Conservation (phyloP, 2,888 invertebrate genomes). For the Blomia tropicalis region DNA sequence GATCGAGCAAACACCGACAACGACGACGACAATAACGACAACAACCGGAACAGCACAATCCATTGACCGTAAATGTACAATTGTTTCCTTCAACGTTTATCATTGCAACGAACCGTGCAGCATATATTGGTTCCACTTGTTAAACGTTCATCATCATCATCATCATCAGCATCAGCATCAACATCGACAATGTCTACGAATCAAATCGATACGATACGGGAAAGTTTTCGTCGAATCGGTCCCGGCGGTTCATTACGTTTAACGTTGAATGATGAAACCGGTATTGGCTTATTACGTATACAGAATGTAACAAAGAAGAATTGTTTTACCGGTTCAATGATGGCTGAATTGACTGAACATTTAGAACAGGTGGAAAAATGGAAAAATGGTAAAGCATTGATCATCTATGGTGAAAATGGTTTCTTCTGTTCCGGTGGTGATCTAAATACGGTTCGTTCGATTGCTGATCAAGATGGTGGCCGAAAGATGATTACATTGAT, state of each 20-base stretch:
- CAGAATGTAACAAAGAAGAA: slow-evolving; percentile 39
- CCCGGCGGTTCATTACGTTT: slow-evolving; percentile 30
- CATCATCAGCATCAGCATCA: too few species aligned
- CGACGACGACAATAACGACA: too few species aligned
- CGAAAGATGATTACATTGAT: slow-evolving; percentile 38
- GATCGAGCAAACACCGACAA: too few species aligned
- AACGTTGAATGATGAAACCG: slow-evolving; percentile 35
- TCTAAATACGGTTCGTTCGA: slow-evolving; percentile 32
- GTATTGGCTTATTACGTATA: slow-evolving; percentile 39
- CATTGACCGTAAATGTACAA: too few species aligned
- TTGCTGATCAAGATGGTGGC: slow-evolving; percentile 35
- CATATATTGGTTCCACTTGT: too few species aligned
- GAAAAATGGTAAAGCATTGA: slow-evolving; percentile 31
- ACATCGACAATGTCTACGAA: not conserved
- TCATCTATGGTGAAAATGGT: slow-evolving; percentile 6
- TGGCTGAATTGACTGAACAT: slow-evolving; percentile 39
- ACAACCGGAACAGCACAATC: too few species aligned
- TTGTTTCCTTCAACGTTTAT: too few species aligned
- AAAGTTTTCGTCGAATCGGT: not conserved
- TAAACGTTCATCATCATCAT: too few species aligned
- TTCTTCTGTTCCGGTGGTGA: slow-evolving; percentile 34
- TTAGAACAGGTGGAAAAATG: slow-evolving; percentile 39
- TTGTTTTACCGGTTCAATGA: slow-evolving; percentile 41
- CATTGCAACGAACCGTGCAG: too few species aligned
- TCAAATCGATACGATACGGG: not conserved